A percentile compares a stretch with the other conserved stretches of the same genome.
Conservation (phyloP, 2,888 invertebrate species). For the Drosophila anomalata region DNA sequence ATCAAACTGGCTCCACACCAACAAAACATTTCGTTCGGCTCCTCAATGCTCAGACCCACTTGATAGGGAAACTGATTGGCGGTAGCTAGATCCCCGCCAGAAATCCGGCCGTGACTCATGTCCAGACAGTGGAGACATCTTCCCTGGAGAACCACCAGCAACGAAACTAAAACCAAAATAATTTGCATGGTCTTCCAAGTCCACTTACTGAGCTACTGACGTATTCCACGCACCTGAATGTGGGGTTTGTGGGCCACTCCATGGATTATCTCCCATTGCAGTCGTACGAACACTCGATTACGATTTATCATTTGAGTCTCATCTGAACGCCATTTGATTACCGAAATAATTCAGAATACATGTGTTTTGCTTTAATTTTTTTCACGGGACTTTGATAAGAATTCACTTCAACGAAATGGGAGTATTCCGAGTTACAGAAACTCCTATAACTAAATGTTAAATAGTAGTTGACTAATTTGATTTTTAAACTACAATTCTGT, state of each 20-base stretch:
- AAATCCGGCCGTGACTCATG: constrained; percentile 35
- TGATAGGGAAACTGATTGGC: constrained; percentile 57
- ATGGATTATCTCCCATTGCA: constrained; percentile 25
- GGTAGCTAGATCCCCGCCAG: constrained; percentile 42
- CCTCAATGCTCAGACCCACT: constrained; percentile 49
- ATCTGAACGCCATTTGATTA: constrained; percentile 45
- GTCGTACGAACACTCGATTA: constrained; percentile 27
- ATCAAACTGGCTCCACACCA: constrained; percentile 60
- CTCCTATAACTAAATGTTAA: neutral
- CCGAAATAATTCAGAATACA: constrained; percentile 34
- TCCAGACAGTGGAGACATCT: constrained; percentile 7
- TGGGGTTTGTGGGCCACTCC: constrained; percentile 28
- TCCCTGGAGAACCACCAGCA: constrained; percentile 12
- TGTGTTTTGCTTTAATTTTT: constrained; percentile 24
- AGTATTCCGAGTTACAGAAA: constrained; percentile 1
- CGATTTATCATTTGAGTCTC: constrained; percentile 15
- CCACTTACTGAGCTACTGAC: constrained; percentile 19
- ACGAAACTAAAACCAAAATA: constrained; percentile 2
- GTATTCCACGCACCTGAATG: constrained; percentile 9
- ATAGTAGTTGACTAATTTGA: neutral
- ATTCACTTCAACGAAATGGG: neutral
- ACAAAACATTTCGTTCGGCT: constrained; percentile 17
- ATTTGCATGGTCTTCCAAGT: constrained; percentile 32
- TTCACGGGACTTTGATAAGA: constrained; percentile 13
- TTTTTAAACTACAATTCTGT: neutral